Evolutionary conservation across 1,140 invertebrate species (phyloP).

Genomic region (Nebria ingens): DNA sequence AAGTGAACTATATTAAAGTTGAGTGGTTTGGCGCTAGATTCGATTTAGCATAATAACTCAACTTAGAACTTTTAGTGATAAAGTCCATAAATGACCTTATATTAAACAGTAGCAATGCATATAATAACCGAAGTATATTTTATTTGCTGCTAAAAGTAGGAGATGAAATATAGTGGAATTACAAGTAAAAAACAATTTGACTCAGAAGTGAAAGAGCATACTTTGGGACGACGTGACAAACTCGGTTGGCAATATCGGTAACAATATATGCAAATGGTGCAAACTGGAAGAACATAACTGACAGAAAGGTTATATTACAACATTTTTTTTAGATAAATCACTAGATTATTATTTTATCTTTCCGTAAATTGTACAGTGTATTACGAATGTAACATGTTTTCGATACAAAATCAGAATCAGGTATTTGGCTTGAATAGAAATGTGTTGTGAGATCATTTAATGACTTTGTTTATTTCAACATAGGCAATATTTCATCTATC

Average conservation of each 20-base stretch:
- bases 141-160: too few species aligned
- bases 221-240: neutral
- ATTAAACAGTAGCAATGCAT: too few species aligned
- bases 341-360: neutral
- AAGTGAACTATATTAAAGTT: neutral
- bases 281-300: constrained; percentile 1
- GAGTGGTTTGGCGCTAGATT: too few species aligned
- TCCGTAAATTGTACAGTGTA: neutral
- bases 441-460: neutral
- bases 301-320: constrained; percentile 5
- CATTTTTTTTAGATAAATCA: neutral
- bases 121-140: too few species aligned
- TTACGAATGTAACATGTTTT: constrained; percentile 26
- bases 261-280: neutral
- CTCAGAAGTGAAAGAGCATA: too few species aligned
- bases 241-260: neutral
- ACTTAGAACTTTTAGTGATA: too few species aligned
- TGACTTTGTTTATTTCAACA: constrained; percentile 9
- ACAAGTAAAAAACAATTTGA: too few species aligned
- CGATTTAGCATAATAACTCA: too few species aligned
- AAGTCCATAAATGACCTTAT: too few species aligned
- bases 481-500: constrained; percentile 30
- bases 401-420: constrained; percentile 35
- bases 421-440: constrained; percentile 17
- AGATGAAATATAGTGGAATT: too few species aligned